Evolutionary conservation across 2,113 vertebrate species (phyloP), one percentile per base, ranked within the genome.

Genomic region (Conger conger): DNA sequence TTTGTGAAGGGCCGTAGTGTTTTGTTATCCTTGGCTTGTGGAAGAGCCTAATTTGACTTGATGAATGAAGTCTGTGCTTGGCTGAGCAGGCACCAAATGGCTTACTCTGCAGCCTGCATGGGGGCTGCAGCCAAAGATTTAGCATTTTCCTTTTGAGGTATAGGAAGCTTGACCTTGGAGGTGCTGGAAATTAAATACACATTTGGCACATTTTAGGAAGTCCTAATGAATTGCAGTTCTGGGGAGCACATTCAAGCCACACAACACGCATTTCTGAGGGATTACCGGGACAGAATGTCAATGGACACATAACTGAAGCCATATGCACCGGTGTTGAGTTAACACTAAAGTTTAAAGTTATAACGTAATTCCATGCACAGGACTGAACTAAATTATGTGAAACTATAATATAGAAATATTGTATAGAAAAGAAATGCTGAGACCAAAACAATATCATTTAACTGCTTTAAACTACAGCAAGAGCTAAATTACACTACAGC

Each of bases 51-150:
- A 85, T 82, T 82, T 76, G 68, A 81, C 79, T 82, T 82, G 63
- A 85, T 81, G 82, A 85, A 86, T 82, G 79, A 81, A 53, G 30
- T 45, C 11, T 40, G 79, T 82, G 80, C 80, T 82, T 82, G 50
- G 50, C 36, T 82, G 85, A 77, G 45, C 84, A 85, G 17, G 4
- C 53, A 54, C 37, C 13, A n/a, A 63, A 45, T 27, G 42, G 79
- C 27, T 81, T 53, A 23, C 53, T 45, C 53, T 38, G 3, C 8
- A 23, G 57, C n/a, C 54, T 85, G 79, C 38, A 40, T 60, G 5
- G 84, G 79, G 53, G 15, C 35, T 82, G 33, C 35, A 63, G 81
- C 63, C 27, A n/a, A 27, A 77, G 20, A 15, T 30, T 35, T 20
- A 15, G 45, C 35, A 27, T 30, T 35, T 20, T 23, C 0, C 30